phyloP scores from a whole-genome alignment of 2,113 vertebrate genomes.

The Leptobrachium leishanense region DNA sequence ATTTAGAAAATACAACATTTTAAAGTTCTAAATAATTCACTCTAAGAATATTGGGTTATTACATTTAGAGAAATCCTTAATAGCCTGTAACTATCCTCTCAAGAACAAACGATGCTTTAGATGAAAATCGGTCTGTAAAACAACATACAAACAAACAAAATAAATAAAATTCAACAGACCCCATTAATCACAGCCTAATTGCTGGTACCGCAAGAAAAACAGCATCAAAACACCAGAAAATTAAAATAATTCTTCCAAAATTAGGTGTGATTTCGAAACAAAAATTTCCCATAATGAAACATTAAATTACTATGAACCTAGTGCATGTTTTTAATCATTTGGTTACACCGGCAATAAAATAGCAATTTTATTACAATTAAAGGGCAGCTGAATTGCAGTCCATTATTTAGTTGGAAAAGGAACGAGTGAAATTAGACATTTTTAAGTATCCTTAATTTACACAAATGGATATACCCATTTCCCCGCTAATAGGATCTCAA shows the following conservation, averaged over 20 bases:
- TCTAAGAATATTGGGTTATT: too few species aligned
- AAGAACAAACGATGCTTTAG: not conserved
- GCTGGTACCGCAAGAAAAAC: slow-evolving; percentile 21
- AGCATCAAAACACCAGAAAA: slow-evolving; percentile 6
- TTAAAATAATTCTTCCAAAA: slow-evolving; percentile 24
- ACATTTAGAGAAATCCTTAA: too few species aligned
- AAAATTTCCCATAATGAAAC: not conserved
- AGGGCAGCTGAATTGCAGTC: too few species aligned
- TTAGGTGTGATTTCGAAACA: slow-evolving; percentile 20
- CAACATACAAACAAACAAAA: not conserved
- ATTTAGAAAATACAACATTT: too few species aligned
- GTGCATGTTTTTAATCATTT: slow-evolving; percentile 8
- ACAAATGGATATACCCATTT: too few species aligned
- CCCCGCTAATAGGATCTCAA: too few species aligned
- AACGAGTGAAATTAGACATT: too few species aligned
- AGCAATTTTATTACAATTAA: not conserved
- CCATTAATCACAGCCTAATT: slow-evolving; percentile 26
- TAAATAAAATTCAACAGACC: not conserved
- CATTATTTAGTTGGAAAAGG: too few species aligned
- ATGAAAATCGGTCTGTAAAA: not conserved
- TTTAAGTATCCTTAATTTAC: too few species aligned
- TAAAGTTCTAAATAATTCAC: too few species aligned
- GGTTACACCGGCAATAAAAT: not conserved
- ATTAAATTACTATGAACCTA: not conserved
- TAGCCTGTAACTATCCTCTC: not conserved